Conservation (phyloP, 1,140 invertebrate species). For the Pantala flavescens region DNA sequence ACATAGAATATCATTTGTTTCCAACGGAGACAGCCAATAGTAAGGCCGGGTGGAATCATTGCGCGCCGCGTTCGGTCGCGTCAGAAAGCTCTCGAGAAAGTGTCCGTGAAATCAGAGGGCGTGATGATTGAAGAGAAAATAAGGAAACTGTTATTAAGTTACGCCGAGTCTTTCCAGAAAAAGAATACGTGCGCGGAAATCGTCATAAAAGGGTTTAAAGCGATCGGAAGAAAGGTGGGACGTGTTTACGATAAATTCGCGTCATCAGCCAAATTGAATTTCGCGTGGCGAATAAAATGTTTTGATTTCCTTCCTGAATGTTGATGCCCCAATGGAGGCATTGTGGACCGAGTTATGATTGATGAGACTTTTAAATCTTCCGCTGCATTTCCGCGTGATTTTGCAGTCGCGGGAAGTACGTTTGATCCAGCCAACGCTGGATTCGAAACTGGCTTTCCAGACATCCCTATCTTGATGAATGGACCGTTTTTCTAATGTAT, state of each 20-base stretch:
- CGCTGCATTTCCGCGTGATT: too few relatives aligned
- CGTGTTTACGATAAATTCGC: conserved; percentile 1
- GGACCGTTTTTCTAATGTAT: too few relatives aligned
- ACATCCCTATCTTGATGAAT: too few relatives aligned
- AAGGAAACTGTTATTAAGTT: background rate
- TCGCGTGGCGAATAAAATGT: background rate
- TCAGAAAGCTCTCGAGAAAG: background rate
- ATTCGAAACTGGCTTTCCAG: too few relatives aligned
- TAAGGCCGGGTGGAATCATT: background rate
- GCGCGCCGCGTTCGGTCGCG: background rate
- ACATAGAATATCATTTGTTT: background rate
- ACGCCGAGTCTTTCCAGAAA: background rate
- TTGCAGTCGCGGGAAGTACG: too few relatives aligned
- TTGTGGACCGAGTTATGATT: background rate
- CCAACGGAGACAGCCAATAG: background rate
- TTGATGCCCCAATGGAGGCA: background rate
- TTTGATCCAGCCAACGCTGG: too few relatives aligned
- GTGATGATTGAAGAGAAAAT: background rate
- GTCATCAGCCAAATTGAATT: background rate
- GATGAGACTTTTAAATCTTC: too few relatives aligned
- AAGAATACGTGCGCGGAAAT: background rate
- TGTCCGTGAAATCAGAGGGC: background rate
- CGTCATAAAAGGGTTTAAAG: background rate
- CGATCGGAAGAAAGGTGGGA: background rate
- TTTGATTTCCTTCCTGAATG: background rate